Evolutionary conservation across 1,140 invertebrate genomes (phyloP).

Genomic region (Megalonaias nervosa): DNA sequence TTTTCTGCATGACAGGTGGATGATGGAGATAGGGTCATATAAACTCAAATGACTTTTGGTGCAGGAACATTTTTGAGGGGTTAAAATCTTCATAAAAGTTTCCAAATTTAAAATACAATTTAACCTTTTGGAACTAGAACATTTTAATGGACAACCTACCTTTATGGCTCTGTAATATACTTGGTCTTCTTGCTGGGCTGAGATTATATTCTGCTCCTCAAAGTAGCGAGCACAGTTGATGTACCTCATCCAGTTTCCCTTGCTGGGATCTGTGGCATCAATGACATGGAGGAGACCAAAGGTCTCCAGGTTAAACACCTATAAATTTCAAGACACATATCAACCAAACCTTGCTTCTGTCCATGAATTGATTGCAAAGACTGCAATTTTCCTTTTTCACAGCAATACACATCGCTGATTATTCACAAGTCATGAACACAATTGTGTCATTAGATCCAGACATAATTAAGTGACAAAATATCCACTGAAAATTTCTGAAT

Average conservation of each 20-base stretch:
- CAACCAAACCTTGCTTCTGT: neutral
- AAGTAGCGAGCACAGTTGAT: slow-evolving; percentile 67
- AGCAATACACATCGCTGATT: neutral
- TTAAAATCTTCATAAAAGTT: no score
- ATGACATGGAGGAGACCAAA: slow-evolving; percentile 54
- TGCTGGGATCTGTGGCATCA: slow-evolving; percentile 70
- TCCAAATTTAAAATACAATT: no score
- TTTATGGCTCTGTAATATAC: slow-evolving; percentile 66
- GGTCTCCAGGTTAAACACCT: slow-evolving; percentile 49
- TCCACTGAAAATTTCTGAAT: neutral
- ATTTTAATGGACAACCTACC: slow-evolving; percentile 26
- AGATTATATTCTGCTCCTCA: slow-evolving; percentile 68
- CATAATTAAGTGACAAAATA: neutral
- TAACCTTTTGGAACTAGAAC: no score
- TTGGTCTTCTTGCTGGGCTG: slow-evolving; percentile 54
- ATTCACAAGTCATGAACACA: neutral
- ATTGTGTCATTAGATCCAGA: neutral
- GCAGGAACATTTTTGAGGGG: no score
- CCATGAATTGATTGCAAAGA: neutral
- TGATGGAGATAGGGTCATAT: no score
- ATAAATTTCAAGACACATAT: neutral
- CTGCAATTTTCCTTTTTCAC: neutral
- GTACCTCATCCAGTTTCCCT: slow-evolving; percentile 67
- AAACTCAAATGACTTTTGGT: no score
- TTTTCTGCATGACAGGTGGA: no score